These are phyloP conservation scores for Bombylius major DNA, from an alignment of 2,888 invertebrate species.

Conservation along the genomic window DNA sequence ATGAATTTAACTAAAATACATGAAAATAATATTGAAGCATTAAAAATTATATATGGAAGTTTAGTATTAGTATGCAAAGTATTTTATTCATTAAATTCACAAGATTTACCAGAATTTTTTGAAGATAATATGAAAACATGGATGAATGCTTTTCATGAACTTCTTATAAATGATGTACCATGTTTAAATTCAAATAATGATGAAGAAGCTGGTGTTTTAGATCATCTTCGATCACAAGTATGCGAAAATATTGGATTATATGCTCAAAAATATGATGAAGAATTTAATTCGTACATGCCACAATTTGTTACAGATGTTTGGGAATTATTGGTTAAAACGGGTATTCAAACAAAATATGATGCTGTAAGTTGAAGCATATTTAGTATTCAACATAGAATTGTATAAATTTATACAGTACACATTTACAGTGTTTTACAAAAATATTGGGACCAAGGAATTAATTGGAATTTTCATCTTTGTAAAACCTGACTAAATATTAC, in stretches of 20 bases:
- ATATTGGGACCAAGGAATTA: background rate
- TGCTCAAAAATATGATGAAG: conserved; percentile 96
- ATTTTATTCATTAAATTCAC: conserved; percentile 93
- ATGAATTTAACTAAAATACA: conserved; percentile 69
- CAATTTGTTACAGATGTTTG: conserved; percentile 91
- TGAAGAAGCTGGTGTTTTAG: conserved; percentile 78
- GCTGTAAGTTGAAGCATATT: conserved; percentile 44
- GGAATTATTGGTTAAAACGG: conserved; percentile 77
- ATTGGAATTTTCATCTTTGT: background rate
- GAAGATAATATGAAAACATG: conserved; percentile 94
- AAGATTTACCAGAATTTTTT: conserved; percentile 97
- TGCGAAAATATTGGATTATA: conserved; percentile 92
- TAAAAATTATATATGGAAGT: conserved; percentile 80
- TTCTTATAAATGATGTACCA: conserved; percentile 68
- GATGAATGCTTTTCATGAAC: conserved; percentile 82
- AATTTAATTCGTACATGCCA: conserved; percentile 80
- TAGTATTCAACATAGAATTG: background rate
- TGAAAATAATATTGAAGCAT: conserved; percentile 62
- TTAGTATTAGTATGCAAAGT: conserved; percentile 83
- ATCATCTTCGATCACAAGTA: conserved; percentile 86
- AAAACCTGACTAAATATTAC: too few species aligned
- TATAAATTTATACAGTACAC: background rate
- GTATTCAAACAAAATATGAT: conserved; percentile 80
- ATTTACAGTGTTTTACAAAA: background rate
- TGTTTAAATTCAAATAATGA: conserved; percentile 65